These are phyloP conservation scores for Amphimedon queenslandica DNA, from an alignment of 37 sponge, comb jelly and placozoan genomes.

Conservation along the genomic window DNA sequence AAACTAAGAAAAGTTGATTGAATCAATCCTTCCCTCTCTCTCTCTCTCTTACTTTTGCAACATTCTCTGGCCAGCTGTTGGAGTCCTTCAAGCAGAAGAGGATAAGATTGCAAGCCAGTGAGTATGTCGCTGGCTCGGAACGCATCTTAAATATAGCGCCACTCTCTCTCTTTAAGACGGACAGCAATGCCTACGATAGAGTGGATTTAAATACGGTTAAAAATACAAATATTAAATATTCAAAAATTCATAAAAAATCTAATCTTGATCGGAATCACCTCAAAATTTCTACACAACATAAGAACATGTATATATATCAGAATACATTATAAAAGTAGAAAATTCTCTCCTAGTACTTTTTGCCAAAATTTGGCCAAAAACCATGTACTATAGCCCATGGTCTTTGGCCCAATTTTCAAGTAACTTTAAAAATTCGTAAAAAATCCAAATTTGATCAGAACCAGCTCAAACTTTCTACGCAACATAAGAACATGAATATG, in stretches of 20 bases:
- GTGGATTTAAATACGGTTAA: neutral
- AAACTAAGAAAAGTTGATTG: neutral
- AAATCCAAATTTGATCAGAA: too few relatives aligned
- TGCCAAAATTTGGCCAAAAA: too few relatives aligned
- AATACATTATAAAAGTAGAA: too few relatives aligned
- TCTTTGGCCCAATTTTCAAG: too few relatives aligned
- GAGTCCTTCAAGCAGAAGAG: constrained; percentile 53
- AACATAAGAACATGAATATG: too few relatives aligned
- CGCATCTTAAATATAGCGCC: constrained; percentile 61
- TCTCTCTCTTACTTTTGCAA: constrained; percentile 82
- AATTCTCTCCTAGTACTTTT: neutral
- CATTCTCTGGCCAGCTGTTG: constrained; percentile 77
- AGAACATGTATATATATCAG: too few relatives aligned
- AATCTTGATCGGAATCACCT: too few relatives aligned
- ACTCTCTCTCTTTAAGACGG: constrained; percentile 54
- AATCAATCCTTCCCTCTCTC: neutral
- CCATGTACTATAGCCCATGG: too few relatives aligned
- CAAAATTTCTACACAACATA: too few relatives aligned
- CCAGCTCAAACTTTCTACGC: too few relatives aligned
- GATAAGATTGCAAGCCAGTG: constrained; percentile 57
- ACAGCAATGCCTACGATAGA: constrained; percentile 39
- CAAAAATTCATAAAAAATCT: neutral
- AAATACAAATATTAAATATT: neutral
- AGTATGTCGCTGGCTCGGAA: constrained; percentile 48
- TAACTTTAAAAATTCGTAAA: too few relatives aligned